A percentile compares a stretch with the other conserved stretches of the same genome.
These are phyloP conservation scores for Aplidium turbinatum DNA, from an alignment of 23 tunicate genomes.

Conservation along the genomic window DNA sequence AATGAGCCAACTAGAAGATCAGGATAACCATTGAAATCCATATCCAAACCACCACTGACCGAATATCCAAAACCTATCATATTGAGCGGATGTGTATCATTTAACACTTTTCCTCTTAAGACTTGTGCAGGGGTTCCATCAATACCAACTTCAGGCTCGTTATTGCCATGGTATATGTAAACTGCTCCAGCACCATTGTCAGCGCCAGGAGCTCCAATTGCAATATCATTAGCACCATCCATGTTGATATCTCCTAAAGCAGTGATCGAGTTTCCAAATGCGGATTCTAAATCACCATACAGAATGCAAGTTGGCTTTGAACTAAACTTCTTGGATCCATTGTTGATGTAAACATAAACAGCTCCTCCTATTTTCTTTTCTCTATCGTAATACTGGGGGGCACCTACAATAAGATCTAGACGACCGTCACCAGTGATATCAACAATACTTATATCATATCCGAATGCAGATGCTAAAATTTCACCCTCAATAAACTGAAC, in stretches of 20 bases:
- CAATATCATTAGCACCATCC: constrained; percentile 91
- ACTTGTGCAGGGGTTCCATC: constrained; percentile 54
- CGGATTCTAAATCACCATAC: constrained; percentile 74
- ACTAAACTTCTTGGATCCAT: constrained; percentile 56
- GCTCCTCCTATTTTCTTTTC: constrained; percentile 76
- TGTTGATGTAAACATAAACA: constrained; percentile 83
- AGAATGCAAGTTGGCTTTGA: constrained; percentile 45
- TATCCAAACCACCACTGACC: constrained; percentile 75
- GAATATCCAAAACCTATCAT: constrained; percentile 75
- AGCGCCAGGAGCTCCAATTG: constrained; percentile 90
- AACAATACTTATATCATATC: constrained; percentile 70
- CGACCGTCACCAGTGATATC: constrained; percentile 84
- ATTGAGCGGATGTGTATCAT: background rate
- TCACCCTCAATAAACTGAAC: constrained; percentile 54
- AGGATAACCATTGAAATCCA: constrained; percentile 92
- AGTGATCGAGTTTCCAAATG: constrained; percentile 78
- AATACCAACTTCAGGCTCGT: constrained; percentile 41
- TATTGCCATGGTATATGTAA: constrained; percentile 66
- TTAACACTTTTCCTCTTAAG: constrained; percentile 10
- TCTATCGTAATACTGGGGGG: constrained; percentile 93
- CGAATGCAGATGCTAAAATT: constrained; percentile 82
- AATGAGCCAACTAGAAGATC: constrained; percentile 81
- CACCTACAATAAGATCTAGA: constrained; percentile 86
- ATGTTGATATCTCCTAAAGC: constrained; percentile 78
- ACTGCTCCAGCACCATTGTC: constrained; percentile 73